Base-by-base conservation (phyloP, 2,113 vertebrate species). In the Gila orcuttii region DNA sequence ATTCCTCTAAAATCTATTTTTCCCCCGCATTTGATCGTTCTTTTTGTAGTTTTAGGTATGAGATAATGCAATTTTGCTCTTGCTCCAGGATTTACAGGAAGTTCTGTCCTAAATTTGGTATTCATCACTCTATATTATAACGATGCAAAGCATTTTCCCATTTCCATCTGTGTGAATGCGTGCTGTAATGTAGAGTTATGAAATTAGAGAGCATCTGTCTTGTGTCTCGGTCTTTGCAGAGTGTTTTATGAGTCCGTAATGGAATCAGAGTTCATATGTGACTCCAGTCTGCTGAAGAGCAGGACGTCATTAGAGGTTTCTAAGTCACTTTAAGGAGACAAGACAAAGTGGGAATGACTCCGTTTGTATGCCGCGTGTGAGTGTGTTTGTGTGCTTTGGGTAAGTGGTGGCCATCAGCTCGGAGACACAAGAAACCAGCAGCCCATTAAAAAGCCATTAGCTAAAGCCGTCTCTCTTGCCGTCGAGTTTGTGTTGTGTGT, bases 391-490 rank as follows among this genome's bases (percentile, higher is more conserved):
- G 62, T 71, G 81, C 19, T 83, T 71, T 36, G 80, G 64, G 64
- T 83, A 83, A 83, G 81, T 83, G 81, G 81, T 83, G 81, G 81
- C 81, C 81, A 83, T 83, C 81, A 83, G 81, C 81, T 83, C 66
- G 6, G 66, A 83, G 81, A 71, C 81, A 83, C 66, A 71, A 83
- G 50, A 83, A 83, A 73, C 81, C 81, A 83, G 50, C 47, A 52
- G 81, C 45, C 81, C 81, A 83, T 83, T 83, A 83, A 83, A 83
- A 83, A 83, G 81, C 81, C 81, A 83, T 83, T 83, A 83, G 81
- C 66, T 83, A 71, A 73, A 59, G 68, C 47, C 25, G 79, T 52
- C 79, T 82, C 78, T 80, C 62, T 68, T 82, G 64, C 79, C 50
- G 25, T 33, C 3, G 66, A 57, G 66, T 83, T 83, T 73, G 81